Base-by-base conservation (phyloP, 2,888 invertebrate genomes). In the Lasioglossum zephyrum region DNA sequence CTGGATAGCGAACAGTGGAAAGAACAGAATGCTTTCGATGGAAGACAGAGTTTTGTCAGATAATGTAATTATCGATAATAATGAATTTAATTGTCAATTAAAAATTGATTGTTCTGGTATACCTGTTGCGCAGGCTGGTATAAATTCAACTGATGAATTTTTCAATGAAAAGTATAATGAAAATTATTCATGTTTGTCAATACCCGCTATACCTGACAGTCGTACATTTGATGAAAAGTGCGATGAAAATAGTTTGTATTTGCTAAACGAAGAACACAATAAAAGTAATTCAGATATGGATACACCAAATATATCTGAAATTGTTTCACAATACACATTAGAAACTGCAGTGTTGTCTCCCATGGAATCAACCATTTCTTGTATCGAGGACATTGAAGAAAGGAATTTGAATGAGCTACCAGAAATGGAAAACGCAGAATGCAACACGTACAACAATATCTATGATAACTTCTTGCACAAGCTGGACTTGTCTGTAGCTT, bases 1-100 rank as follows among this genome's bases (percentile, higher is more conserved):
- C 44, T 78, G 73, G 63, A 16, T 73, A 22, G 2, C 13, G 36
- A 22, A 31, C 41, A 57, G 13, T 72, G 36, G 47, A 47, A 2
- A 8, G 31, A 36, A 22, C 9, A 13, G 22, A 4, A 22, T 13
- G 31, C 16, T 16, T 11, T 9, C 8, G 41, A 13, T 4, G 11
- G 73, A 77, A 57, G 22, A 77, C 16, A 49, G 26, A 60, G 2
- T 77, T n/a, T 39, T 77, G 13, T 13, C 69, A 41, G 82, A 74
- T 60, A 36, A 49, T 41, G 0, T 2, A 69, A 3, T 75, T 41
- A 36, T 31, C 18, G 9, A 16, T 4, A 3, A 26, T 16, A 39
- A 13, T 22, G 13, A 60, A 31, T 39, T 4, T 22, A n/a, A 74
- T 36, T 8, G 22, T 69, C 70, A 72, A 49, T 16, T 13, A 1